These are phyloP conservation scores for Neopelma chrysocephalum DNA, from an alignment of 2,797 vertebrate species.

Conservation along the genomic window DNA sequence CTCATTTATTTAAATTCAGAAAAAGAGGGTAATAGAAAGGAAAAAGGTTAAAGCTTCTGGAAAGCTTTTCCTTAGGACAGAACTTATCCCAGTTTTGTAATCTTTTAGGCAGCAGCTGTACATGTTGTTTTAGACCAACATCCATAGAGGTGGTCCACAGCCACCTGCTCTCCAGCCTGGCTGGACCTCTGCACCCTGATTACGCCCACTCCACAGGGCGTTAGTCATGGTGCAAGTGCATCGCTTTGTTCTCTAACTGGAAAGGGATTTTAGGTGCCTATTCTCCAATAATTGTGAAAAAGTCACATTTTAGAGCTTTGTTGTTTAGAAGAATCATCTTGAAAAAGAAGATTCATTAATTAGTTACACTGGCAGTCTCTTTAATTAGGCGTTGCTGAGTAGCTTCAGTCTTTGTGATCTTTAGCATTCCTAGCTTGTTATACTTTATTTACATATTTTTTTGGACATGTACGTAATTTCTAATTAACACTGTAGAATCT, in stretches of 20 bases:
- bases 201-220: fast-evolving
- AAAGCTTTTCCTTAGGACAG: background rate
- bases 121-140: background rate
- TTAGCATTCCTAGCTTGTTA: constrained; percentile 35
- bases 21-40: background rate
- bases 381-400: constrained; percentile 57
- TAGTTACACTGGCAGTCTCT: constrained; percentile 47
- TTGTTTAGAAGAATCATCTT: constrained; percentile 8
- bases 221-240: background rate
- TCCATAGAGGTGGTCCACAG: background rate
- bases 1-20: background rate
- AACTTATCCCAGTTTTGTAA: background rate
- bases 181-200: background rate
- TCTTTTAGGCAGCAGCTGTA: background rate
- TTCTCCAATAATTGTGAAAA: background rate
- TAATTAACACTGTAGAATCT: constrained; percentile 56
- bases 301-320: background rate
- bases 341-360: constrained; percentile 52
- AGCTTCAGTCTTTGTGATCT: constrained; percentile 60
- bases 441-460: constrained; percentile 64
- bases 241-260: background rate
- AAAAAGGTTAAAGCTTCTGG: background rate
- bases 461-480: constrained; percentile 10
- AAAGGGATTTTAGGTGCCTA: background rate
- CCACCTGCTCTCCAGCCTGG: background rate